Conservation (phyloP, 2,113 vertebrate species). For the Cebidichthys violaceus region DNA sequence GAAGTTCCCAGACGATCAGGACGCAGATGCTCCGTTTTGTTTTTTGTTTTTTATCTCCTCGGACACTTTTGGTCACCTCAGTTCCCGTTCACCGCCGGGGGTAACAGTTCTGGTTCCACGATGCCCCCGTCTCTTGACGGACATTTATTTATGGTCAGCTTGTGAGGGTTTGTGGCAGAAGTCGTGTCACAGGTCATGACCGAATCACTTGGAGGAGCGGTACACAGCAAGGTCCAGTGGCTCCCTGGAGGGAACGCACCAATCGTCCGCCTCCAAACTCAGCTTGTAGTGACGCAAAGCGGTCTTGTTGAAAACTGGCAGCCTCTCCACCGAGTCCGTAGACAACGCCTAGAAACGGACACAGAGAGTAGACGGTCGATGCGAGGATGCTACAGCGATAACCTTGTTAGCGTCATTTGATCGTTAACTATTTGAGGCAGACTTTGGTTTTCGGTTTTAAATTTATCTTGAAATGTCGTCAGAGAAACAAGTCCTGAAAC, state of each 20-base stretch:
- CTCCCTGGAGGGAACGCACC: conserved; percentile 90
- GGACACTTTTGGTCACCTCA: not conserved
- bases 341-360: conserved; percentile 85
- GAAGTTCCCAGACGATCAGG: not conserved
- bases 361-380: not conserved
- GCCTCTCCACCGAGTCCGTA: conserved; percentile 89
- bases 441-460: not conserved
- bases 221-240: conserved; percentile 87
- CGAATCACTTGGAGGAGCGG: conserved; percentile 74
- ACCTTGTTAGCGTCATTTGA: not conserved
- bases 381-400: not conserved
- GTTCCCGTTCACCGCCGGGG: not conserved
- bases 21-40: not conserved
- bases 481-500: not conserved
- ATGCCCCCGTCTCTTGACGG: not conserved
- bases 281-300: conserved; percentile 91
- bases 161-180: not conserved
- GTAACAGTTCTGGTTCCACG: conserved; percentile 31
- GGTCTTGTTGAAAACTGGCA: conserved; percentile 92
- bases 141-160: not conserved
- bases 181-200: not conserved
- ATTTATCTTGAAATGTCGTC: not conserved
- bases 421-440: not conserved
- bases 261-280: conserved; percentile 89
- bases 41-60: not conserved